Evolutionary conservation across 2,888 invertebrate genomes (phyloP).

Genomic region (Tachina lurida): DNA sequence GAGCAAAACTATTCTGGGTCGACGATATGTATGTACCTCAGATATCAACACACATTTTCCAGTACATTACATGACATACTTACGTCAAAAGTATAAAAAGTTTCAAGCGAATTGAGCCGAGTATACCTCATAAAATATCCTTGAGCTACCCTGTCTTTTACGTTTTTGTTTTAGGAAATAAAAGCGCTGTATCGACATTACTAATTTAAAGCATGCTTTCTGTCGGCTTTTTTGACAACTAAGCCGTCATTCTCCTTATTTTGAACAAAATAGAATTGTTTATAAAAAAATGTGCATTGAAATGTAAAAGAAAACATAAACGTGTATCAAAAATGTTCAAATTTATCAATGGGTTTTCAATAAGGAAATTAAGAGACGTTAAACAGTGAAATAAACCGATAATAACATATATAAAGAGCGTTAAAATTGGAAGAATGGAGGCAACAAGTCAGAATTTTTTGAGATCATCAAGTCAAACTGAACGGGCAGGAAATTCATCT

Average conservation of each 20-base stretch:
- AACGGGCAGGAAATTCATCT: not conserved
- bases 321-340: slow-evolving; percentile 41
- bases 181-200: not conserved
- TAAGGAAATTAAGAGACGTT: not conserved
- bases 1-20: too few species aligned
- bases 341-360: not conserved
- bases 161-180: not conserved
- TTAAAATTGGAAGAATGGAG: slow-evolving; percentile 32
- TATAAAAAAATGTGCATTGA: slow-evolving; percentile 53
- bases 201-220: slow-evolving; percentile 49
- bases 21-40: too few species aligned
- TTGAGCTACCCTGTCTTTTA: not conserved
- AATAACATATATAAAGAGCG: not conserved
- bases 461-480: slow-evolving; percentile 51
- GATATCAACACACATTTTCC: too few species aligned
- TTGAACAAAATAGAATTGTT: slow-evolving; percentile 32
- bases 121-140: too few species aligned
- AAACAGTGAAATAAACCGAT: not conserved
- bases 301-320: slow-evolving; percentile 32
- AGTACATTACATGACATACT: too few species aligned
- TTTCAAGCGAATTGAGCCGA: too few species aligned
- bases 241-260: not conserved
- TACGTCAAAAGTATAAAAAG: too few species aligned
- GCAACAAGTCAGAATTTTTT: slow-evolving; percentile 72
- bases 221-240: slow-evolving; percentile 66